Conservation (phyloP, 2,797 vertebrate species). For the Esox masquinongy region DNA sequence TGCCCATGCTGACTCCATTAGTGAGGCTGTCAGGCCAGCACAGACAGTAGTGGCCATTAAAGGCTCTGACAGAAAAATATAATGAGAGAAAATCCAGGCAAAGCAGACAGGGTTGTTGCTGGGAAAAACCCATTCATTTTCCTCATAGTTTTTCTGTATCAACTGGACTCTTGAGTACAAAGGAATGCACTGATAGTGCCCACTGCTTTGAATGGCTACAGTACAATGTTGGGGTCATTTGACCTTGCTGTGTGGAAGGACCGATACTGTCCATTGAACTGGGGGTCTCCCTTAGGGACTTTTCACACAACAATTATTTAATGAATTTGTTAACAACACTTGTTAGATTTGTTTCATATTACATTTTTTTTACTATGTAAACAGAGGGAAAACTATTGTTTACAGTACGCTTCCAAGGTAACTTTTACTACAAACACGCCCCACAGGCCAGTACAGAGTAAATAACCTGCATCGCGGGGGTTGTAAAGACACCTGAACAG, state of each 20-base stretch:
- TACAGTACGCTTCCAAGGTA: too few species aligned
- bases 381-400: too few species aligned
- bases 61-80: neutral
- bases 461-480: too few species aligned
- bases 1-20: slow-evolving; percentile 16
- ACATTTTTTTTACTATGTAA: too few species aligned
- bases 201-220: neutral
- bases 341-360: too few species aligned
- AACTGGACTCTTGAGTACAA: neutral
- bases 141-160: neutral
- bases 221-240: neutral
- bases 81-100: neutral
- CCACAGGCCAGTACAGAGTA: too few species aligned
- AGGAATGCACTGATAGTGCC: slow-evolving; percentile 3
- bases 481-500: too few species aligned
- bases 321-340: too few species aligned
- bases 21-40: neutral
- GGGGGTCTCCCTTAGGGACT: neutral
- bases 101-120: neutral
- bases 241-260: neutral
- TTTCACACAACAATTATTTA: neutral
- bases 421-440: too few species aligned
- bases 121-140: neutral
- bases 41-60: neutral
- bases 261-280: neutral